These are phyloP conservation scores for Lymantria dispar DNA, from an alignment of 2,888 invertebrate species.

Conservation along the genomic window DNA sequence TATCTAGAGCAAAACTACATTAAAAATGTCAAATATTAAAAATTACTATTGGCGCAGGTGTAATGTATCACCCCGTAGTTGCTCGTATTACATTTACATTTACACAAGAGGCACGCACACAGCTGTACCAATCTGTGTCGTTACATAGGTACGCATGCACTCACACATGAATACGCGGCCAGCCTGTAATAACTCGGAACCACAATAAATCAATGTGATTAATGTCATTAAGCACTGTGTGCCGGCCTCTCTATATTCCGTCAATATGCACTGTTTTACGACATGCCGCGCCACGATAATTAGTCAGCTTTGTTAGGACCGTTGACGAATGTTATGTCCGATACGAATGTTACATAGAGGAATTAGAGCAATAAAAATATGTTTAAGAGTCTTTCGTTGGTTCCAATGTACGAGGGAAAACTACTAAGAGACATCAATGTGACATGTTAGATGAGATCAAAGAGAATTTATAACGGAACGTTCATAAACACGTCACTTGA, in stretches of 20 bases:
- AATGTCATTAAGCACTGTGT: constrained; percentile 83
- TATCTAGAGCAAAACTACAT: background rate
- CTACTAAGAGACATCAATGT: constrained; percentile 42
- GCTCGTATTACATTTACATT: constrained; percentile 54
- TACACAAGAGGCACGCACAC: constrained; percentile 70
- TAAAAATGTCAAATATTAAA: constrained; percentile 1
- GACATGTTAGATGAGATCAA: constrained; percentile 72
- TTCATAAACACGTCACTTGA: constrained; percentile 72
- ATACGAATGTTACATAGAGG: constrained; percentile 46
- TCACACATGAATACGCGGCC: constrained; percentile 60
- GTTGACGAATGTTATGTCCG: constrained; percentile 63
- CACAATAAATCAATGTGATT: constrained; percentile 83
- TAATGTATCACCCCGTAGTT: constrained; percentile 60
- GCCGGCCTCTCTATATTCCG: constrained; percentile 83
- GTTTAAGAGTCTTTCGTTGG: constrained; percentile 44
- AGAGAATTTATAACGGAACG: constrained; percentile 64
- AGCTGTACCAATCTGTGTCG: constrained; percentile 31
- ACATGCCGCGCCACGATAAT: constrained; percentile 79
- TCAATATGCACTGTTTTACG: constrained; percentile 83
- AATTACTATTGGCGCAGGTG: constrained; percentile 38
- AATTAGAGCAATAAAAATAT: constrained; percentile 59
- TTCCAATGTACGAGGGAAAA: constrained; percentile 40
- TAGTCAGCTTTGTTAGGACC: constrained; percentile 81
- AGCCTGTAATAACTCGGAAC: constrained; percentile 83
- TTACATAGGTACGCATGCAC: constrained; percentile 46